Percentiles rank a stretch among this genome's conserved stretches.
These are phyloP conservation scores for Solenodon paradoxus DNA, from an alignment of 2,113 vertebrate species.

Conservation along the genomic window DNA sequence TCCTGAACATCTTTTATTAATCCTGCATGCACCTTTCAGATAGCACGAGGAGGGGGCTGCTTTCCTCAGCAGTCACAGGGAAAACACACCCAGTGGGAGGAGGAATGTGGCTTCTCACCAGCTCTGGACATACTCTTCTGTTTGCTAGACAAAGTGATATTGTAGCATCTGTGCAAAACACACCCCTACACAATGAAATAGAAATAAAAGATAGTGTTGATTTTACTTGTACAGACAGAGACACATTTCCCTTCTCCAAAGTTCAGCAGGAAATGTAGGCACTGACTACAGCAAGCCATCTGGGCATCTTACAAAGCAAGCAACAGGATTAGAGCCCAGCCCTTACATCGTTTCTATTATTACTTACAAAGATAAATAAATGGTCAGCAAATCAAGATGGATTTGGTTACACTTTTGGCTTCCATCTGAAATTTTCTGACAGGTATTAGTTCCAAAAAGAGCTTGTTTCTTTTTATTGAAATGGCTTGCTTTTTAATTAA, in stretches of 20 bases:
- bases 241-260: slow-evolving; percentile 17
- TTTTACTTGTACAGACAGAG: slow-evolving; percentile 52
- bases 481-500: slow-evolving; percentile 21
- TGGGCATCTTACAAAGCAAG: slow-evolving; percentile 42
- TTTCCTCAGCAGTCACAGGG: not conserved
- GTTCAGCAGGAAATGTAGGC: slow-evolving; percentile 57
- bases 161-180: not conserved
- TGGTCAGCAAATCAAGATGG: slow-evolving; percentile 1
- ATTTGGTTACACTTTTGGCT: slow-evolving; percentile 44
- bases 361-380: slow-evolving; percentile 67
- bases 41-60: not conserved
- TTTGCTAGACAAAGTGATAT: slow-evolving; percentile 16
- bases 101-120: slow-evolving; percentile 13
- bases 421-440: not conserved
- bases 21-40: not conserved
- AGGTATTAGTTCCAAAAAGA: slow-evolving; percentile 29
- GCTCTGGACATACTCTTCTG: not conserved
- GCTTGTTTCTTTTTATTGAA: not conserved
- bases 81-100: not conserved
- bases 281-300: slow-evolving; percentile 7
- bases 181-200: not conserved
- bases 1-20: not conserved
- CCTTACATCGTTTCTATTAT: not conserved
- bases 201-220: not conserved
- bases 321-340: not conserved